Evolutionary conservation across 2,797 vertebrate genomes (phyloP), one percentile per base, ranked within the genome.

Genomic region (Argyrosomus regius): DNA sequence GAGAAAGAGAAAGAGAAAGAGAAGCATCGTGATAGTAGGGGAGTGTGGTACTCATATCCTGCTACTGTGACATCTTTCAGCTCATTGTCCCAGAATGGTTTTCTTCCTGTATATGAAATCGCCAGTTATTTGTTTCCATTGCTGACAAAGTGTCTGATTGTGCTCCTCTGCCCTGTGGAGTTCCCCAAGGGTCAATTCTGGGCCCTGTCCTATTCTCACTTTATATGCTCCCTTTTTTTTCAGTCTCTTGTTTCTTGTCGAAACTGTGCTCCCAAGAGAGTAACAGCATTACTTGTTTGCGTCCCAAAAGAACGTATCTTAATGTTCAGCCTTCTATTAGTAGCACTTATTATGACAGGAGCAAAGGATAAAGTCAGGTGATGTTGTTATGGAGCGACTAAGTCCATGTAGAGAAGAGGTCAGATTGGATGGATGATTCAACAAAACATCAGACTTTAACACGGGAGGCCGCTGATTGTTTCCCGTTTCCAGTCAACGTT

Each of bases 41-140:
- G 12, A 35, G 48, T 31, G 45, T 17, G 4, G n/a, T 52, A 50
- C 62, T 78, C 46, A 67, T 68, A 78, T 76, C 56, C 49, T 75
- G 41, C 64, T 22, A 50, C 49, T 41, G 54, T 22, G 28, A 53
- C 43, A 62, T 66, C 57, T 62, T 60, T 78, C 48, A 57, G 17
- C 45, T 73, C 62, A 43, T 66, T 59, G 58, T 43, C 58, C 18
- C 3, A 35, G 17, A 62, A 48, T 60, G 20, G 7, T 20, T 63
- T 75, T 45, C 31, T 71, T 56, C 26, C 59, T 39, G 6, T n/a
- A 20, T 31, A 69, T 52, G 2, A 56, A 35, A 45, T 66, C 3
- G 16, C 13, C 22, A 45, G 8, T 11, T 48, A 20, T 66, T 63
- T 61, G 43, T 78, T 81, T 77, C 20, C 4, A 60, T 48, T 2